Evolutionary conservation across 1,140 invertebrate species (phyloP), one percentile per base, ranked within the genome.

Genomic region (Oreohelix idahoensis): DNA sequence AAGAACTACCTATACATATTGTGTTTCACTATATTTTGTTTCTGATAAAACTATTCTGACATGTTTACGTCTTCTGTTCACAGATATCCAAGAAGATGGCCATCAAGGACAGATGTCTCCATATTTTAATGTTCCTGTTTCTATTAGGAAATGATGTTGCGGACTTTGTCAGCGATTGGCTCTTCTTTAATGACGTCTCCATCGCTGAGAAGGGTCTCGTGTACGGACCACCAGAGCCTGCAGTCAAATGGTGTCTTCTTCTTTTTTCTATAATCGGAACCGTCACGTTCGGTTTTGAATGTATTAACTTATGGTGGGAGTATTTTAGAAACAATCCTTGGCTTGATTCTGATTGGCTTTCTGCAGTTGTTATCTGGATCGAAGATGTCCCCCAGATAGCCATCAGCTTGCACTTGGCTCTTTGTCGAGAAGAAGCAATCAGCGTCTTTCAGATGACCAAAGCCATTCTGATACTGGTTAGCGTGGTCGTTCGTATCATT

Each of bases 121-220:
- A 71, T 53, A 53, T 86, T 32, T 26, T 87, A 32, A 69, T 88
- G 32, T 89, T 89, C 69, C 45, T 90, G 5, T 29, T 87, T n/a
- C 51, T 91, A 15, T 79, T 89, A 35, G 51, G 38, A 36, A 78
- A 88, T 0, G 87, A 91, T 82, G 35, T 83, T 5, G 84, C 82
- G 5, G 90, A 91, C 80, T 85, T 90, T 32, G 26, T 90, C 74
- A 86, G 84, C 85, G 90, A 91, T 78, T 91, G 90, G 90, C 83
- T 90, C 45, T 83, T 91, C 29, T 91, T 87, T 79, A 73, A 38
- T 23, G 88, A 91, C 83, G 87, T 91, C 17, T 53, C 70, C 32
- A 42, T 83, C 20, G 85, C 86, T 17, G 70, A 89, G 45, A 83
- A 88, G 29, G 90, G 90, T 15, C 83, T 91, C 23, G 90, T 91